Evolutionary conservation across 1,140 invertebrate species (phyloP).

Genomic region (Drosophila seguyi): DNA sequence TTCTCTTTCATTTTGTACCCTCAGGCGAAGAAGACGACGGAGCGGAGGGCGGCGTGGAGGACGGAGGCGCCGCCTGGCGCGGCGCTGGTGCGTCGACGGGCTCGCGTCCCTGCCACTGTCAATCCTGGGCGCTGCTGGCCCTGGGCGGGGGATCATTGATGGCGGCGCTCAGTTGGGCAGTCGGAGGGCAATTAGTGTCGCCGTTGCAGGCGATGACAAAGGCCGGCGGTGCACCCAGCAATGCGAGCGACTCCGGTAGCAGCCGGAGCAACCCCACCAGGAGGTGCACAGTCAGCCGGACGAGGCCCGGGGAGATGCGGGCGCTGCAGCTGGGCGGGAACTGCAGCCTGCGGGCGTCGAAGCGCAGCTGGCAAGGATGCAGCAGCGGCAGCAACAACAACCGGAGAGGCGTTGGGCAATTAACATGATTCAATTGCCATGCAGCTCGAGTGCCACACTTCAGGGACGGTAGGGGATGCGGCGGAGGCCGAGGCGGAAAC

Average conservation of each 20-base stretch:
- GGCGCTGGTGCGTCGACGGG: slow-evolving; percentile 46
- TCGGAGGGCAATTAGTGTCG: slow-evolving; percentile 73
- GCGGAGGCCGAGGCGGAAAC: slow-evolving; percentile 4
- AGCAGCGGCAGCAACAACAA: slow-evolving; percentile 31
- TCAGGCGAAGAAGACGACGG: slow-evolving; percentile 80
- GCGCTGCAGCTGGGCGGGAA: slow-evolving; percentile 13
- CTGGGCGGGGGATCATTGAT: slow-evolving; percentile 55
- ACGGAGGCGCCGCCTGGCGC: slow-evolving; percentile 72
- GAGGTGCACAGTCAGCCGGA: slow-evolving; percentile 23
- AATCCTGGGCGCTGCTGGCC: slow-evolving; percentile 40
- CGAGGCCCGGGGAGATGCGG: slow-evolving; percentile 36
- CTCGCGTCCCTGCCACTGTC: slow-evolving; percentile 31
- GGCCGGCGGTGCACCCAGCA: slow-evolving; percentile 25
- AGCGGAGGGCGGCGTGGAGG: slow-evolving; percentile 59
- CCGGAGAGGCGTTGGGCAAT: slow-evolving; percentile 75
- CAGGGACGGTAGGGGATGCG: slow-evolving; percentile 42
- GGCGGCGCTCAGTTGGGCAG: slow-evolving; percentile 69
- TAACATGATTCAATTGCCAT: slow-evolving; percentile 82
- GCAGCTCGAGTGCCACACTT: slow-evolving; percentile 78
- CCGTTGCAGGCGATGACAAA: slow-evolving; percentile 53
- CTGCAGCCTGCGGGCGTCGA: slow-evolving; percentile 57
- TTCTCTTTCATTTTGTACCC: slow-evolving; percentile 77
- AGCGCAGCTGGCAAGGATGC: slow-evolving; percentile 45
- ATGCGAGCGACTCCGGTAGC: slow-evolving; percentile 5
- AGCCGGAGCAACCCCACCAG: slow-evolving; percentile 18